phyloP scores from a whole-genome alignment of 2,888 invertebrate species.

The Tachina lurida region DNA sequence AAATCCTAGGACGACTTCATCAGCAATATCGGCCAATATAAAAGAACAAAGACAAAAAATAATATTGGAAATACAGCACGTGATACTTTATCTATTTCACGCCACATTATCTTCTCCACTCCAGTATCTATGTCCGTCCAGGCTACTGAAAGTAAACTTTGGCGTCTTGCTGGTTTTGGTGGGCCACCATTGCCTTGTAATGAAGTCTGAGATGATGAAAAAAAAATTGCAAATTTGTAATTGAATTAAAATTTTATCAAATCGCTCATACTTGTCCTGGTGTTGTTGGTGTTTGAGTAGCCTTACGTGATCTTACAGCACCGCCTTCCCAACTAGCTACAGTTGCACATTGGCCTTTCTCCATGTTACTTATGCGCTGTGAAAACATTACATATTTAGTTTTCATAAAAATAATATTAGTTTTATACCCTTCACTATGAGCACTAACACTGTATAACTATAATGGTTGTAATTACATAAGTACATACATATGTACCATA shows the following conservation, averaged over 20 bases:
- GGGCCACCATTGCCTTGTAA: constrained; percentile 83
- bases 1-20: constrained; percentile 85
- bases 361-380: constrained; percentile 86
- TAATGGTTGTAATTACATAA: too few relatives aligned
- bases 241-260: constrained; percentile 24
- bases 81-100: constrained; percentile 90
- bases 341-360: constrained; percentile 87
- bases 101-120: constrained; percentile 89
- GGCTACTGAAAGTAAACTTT: constrained; percentile 84
- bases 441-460: too few relatives aligned
- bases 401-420: background rate
- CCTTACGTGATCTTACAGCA: constrained; percentile 86
- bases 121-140: constrained; percentile 88
- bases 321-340: constrained; percentile 87
- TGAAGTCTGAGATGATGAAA: constrained; percentile 76
- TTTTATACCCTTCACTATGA: background rate
- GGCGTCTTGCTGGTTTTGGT: constrained; percentile 82
- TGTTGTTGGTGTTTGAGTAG: constrained; percentile 83
- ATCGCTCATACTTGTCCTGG: constrained; percentile 81
- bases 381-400: constrained; percentile 2
- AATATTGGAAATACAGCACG: constrained; percentile 90
- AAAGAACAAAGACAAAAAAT: constrained; percentile 89
- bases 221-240: constrained; percentile 1
- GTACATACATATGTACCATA: too few relatives aligned
- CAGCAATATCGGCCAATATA: constrained; percentile 91